Base-by-base conservation (phyloP, 2,888 invertebrate genomes). In the Nyleta sp. region DNA sequence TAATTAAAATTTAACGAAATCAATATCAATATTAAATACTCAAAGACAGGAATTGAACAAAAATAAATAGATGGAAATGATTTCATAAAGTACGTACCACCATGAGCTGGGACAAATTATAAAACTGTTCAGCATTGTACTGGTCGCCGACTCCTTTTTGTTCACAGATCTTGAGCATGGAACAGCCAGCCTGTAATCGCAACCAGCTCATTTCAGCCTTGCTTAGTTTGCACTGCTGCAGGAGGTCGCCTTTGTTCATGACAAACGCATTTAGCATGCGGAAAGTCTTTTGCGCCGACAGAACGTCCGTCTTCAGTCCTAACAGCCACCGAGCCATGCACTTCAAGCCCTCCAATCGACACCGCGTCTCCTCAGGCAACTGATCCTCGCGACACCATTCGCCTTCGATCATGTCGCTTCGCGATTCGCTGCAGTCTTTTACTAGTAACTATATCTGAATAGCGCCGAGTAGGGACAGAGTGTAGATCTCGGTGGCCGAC, bases 81-180 rank as follows among this genome's bases (percentile, higher is more conserved):
- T n/a, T n/a, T 28, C 28, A 28, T 5, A 28, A 20, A 28, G 59
- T 42, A 92, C 95, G 91, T 86, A 95, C 95, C 87, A 96, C 95
- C 94, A 99, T 97, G 72, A 99, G 93, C 86, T 96, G 95, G 1
- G 98, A 97, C 31, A 99, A 92, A 88, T 97, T 96, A 89, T 97
- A 98, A 92, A 97, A 99, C 92, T 99, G 98, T 85, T 98, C 97
- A 0, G 96, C 95, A 2, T 96, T 97, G 89, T 97, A 97, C 90
- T 98, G 97, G 91, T 98, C 98, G 0, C 98, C 97, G 62, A 98
- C 99, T 53, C 97, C 97, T 88, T 97, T 97, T 91, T 99, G 98
- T 87, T 99, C 98, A 91, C 98, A 98, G 53, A 99, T 96, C 92
- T 98, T 99, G 59, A 99, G 92, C 96, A 99, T 98, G 52, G 98